Evolutionary conservation across 2,888 invertebrate species (phyloP), one percentile per base, ranked within the genome.

Genomic region (Hololepta plana): DNA sequence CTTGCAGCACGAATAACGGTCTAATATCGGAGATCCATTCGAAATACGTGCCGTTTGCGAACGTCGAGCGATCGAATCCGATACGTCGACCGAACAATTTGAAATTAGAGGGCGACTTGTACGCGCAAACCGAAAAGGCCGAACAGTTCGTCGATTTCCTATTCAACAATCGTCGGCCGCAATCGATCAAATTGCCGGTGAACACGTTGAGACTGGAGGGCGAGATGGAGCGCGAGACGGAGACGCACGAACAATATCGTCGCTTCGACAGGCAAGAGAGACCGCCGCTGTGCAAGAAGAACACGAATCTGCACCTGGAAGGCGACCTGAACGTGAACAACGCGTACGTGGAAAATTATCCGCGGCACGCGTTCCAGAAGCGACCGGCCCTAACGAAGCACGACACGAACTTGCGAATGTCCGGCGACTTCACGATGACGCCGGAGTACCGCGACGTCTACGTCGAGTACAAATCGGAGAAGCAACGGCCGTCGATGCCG

Each of bases 101-200:
- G 27, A 55, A 52, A 36, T 46, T 62, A 38, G 61, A 62, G 38
- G 64, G 63, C n/a, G 54, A 60, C 20, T 50, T 60, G 34, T 47
- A 47, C 9, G 47, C 50, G 7, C 36, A 43, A 21, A 53, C 62
- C n/a, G 62, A 63, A 42, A 48, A 56, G 25, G 53, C 51, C 27
- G 60, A 60, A 20, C 43, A 54, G 24, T 64, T 59, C 34, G 52
- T 59, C 16, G 45, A 55, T 12, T 55, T 58, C 39, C 44, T 21
- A 47, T 60, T n/a, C 37, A 41, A 5, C n/a, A n/a, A n/a, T n/a
- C 25, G 59, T 53, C 42, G 54, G 51, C 35, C 43, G 39, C n/a
- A n/a, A n/a, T n/a, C n/a, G n/a, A n/a, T n/a, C n/a, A n/a, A n/a
- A n/a, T n/a, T n/a, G 11, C 8, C 23, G 22, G 55, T 44, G 7